These are phyloP conservation scores for Sceloporus tristichus DNA, from an alignment of 2,113 vertebrate genomes.

Conservation along the genomic window DNA sequence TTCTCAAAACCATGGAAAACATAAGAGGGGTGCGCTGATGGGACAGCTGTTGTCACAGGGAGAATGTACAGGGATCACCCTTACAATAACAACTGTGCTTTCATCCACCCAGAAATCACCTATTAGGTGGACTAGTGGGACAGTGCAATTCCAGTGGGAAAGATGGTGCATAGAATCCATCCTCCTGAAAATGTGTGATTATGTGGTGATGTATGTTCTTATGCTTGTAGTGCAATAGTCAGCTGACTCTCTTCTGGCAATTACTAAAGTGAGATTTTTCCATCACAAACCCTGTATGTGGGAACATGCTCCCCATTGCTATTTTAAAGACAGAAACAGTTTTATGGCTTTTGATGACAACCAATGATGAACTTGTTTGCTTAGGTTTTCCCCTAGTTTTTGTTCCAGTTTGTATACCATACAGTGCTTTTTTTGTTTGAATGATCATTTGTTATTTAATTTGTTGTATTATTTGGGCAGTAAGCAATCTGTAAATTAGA, in stretches of 20 bases:
- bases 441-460: background rate
- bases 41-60: background rate
- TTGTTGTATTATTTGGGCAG: background rate
- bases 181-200: background rate
- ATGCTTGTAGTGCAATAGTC: no score
- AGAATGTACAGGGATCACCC: background rate
- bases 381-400: background rate
- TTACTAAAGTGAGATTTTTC: no score
- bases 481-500: background rate
- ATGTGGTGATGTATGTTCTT: no score
- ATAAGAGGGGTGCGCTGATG: background rate
- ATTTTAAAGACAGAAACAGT: background rate
- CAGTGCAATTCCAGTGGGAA: background rate
- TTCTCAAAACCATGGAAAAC: background rate
- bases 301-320: no score
- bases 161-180: background rate
- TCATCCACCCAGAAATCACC: background rate
- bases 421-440: background rate
- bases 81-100: no score
- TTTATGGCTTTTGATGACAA: background rate
- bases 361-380: background rate
- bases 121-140: background rate
- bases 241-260: no score
- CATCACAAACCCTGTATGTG: no score
- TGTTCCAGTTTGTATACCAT: background rate